These are phyloP conservation scores for Hystrix cristata DNA, from an alignment of 2,113 vertebrate species.

Conservation along the genomic window DNA sequence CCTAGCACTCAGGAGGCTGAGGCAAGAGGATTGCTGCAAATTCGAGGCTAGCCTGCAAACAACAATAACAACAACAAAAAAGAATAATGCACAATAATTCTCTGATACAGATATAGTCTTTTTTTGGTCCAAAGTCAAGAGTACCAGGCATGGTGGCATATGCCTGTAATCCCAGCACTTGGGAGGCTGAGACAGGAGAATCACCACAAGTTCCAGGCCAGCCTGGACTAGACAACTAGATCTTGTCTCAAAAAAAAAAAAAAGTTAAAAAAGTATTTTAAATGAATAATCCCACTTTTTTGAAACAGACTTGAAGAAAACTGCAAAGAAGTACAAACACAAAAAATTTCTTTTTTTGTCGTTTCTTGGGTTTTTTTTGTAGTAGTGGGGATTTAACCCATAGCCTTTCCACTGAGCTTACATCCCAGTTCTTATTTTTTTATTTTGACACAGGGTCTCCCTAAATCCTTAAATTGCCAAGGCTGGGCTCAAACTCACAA, in stretches of 20 bases:
- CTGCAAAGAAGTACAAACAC: conserved; percentile 15
- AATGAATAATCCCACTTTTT: conserved; percentile 41
- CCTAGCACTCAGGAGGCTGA: too few species aligned
- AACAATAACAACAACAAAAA: neutral
- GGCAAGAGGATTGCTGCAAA: too few species aligned
- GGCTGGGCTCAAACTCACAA: neutral
- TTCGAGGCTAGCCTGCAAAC: too few species aligned
- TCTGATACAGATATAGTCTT: neutral
- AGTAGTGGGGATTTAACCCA: too few species aligned
- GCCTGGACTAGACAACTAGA: too few species aligned
- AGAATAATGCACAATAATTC: neutral
- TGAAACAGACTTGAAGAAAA: neutral
- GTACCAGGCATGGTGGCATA: too few species aligned
- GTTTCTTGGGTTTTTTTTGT: neutral
- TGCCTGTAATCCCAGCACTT: too few species aligned
- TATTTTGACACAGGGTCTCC: neutral
- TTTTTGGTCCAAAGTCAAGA: neutral
- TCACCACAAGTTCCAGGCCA: too few species aligned
- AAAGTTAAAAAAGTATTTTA: neutral
- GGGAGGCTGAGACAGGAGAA: too few species aligned
- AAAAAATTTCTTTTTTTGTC: conserved; percentile 20
- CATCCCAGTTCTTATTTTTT: neutral
- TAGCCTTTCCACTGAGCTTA: neutral
- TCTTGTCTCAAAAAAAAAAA: too few species aligned
- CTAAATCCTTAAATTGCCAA: neutral